phyloP scores from a whole-genome alignment of 1,140 invertebrate species.

The Dreissena rostriformis region DNA sequence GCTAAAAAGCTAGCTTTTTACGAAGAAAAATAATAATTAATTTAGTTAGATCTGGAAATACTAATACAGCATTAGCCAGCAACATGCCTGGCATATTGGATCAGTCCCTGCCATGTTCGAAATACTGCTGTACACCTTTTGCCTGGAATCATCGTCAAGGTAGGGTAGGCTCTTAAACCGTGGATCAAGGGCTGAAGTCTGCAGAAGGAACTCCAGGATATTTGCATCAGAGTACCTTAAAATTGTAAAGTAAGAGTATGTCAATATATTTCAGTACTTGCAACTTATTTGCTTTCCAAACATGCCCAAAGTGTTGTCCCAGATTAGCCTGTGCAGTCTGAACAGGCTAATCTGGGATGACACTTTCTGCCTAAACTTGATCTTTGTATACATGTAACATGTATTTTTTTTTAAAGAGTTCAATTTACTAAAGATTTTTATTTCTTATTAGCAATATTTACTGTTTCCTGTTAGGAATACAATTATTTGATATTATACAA shows the following conservation, averaged over 20 bases:
- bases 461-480: background rate
- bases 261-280: background rate
- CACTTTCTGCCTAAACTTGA: too few relatives aligned
- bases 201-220: background rate
- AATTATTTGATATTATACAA: background rate
- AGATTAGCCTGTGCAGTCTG: background rate
- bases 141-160: background rate
- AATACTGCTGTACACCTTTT: background rate
- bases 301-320: background rate
- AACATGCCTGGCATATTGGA: background rate
- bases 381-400: background rate
- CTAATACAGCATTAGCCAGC: too few relatives aligned
- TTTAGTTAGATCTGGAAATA: too few relatives aligned
- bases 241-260: background rate
- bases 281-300: background rate
- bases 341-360: background rate
- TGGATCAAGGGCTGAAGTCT: slow-evolving; percentile 7
- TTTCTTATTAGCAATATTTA: background rate
- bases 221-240: slow-evolving; percentile 18
- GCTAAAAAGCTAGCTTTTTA: too few relatives aligned
- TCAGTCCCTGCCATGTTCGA: background rate
- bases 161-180: slow-evolving; percentile 11
- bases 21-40: too few relatives aligned
- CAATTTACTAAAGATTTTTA: too few relatives aligned
- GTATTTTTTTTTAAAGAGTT: background rate